phyloP scores from a whole-genome alignment of 2,888 invertebrate species.

The Tanaodytes sp. region DNA sequence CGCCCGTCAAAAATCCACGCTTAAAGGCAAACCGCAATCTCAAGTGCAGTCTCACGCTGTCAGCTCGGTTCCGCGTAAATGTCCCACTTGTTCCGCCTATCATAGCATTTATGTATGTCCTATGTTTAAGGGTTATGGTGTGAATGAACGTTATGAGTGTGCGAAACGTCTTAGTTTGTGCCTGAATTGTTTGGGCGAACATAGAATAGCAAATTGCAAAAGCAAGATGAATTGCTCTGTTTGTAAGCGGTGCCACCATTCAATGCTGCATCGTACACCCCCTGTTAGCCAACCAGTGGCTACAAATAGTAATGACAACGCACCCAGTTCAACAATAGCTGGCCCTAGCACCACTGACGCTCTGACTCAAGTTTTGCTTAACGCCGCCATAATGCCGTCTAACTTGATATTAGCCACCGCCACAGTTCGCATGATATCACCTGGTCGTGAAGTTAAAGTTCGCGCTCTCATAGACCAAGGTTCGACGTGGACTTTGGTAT shows the following conservation, averaged over 20 bases:
- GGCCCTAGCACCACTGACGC: too few species aligned
- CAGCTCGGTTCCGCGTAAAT: background rate
- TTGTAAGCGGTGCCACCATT: background rate
- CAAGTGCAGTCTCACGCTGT: slow-evolving; percentile 1
- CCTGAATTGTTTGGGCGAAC: too few species aligned
- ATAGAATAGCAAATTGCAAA: too few species aligned
- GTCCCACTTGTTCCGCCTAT: slow-evolving; percentile 7
- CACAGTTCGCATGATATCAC: background rate
- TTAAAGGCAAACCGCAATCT: background rate
- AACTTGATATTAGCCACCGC: slow-evolving; percentile 9
- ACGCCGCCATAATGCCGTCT: too few species aligned
- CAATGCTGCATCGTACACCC: background rate
- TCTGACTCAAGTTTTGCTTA: too few species aligned
- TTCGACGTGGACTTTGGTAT: background rate
- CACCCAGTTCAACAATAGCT: too few species aligned
- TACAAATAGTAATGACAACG: too few species aligned
- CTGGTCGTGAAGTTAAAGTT: background rate
- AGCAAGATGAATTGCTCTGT: too few species aligned
- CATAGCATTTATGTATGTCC: slow-evolving; percentile 2
- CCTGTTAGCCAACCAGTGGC: too few species aligned
- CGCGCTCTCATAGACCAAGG: slow-evolving; percentile 20
- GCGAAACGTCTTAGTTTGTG: too few species aligned
- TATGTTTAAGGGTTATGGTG: background rate
- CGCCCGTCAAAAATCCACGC: background rate
- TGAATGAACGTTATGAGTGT: slow-evolving; percentile 2